Evolutionary conservation across 2,113 vertebrate genomes (phyloP).

Genomic region (Lathamus discolor): DNA sequence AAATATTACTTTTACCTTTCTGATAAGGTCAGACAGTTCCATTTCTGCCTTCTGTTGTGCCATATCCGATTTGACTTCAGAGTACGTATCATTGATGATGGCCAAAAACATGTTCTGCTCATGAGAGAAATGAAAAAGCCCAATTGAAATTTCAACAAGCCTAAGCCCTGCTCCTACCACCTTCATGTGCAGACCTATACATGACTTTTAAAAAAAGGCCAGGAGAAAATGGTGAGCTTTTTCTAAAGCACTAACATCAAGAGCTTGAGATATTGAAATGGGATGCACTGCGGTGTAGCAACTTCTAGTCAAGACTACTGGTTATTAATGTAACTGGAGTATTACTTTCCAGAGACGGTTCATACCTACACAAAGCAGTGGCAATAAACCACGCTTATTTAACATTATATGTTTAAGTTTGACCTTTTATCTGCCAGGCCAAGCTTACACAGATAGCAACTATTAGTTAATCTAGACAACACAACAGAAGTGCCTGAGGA

Average conservation of each 20-base stretch:
- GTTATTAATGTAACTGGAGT: background rate
- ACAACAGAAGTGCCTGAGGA: background rate
- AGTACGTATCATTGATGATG: conserved; percentile 96
- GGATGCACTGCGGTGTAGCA: background rate
- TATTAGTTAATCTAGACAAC: background rate
- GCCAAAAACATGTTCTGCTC: conserved; percentile 97
- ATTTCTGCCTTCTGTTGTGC: conserved; percentile 96
- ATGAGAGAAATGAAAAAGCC: background rate
- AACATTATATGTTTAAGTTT: rapidly evolving
- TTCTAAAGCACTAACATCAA: background rate
- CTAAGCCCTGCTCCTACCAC: background rate
- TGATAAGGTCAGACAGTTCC: conserved; percentile 96
- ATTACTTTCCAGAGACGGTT: background rate
- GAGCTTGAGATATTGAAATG: background rate
- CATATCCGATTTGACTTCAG: conserved; percentile 96
- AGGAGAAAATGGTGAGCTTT: background rate
- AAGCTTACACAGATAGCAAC: background rate
- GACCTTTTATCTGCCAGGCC: background rate
- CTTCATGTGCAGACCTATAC: background rate
- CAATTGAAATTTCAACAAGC: background rate
- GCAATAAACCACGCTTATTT: background rate
- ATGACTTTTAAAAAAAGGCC: background rate
- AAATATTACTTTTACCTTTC: conserved; percentile 79
- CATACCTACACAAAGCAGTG: background rate
- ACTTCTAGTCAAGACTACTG: background rate